Evolutionary conservation across 2,888 invertebrate genomes (phyloP).

Genomic region (Tachina grossa): DNA sequence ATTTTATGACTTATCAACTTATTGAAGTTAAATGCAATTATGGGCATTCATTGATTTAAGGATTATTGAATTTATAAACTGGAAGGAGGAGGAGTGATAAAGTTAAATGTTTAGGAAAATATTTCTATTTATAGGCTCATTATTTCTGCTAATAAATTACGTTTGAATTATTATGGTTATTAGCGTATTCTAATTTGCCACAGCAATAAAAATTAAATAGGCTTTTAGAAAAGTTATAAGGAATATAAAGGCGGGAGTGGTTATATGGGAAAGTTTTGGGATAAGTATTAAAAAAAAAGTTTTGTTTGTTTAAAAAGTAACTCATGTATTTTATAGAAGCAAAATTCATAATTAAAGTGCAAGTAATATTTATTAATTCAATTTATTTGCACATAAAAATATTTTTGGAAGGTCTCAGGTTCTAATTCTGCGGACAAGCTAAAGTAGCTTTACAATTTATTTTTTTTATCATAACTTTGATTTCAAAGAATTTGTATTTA

Average conservation of each 20-base stretch:
- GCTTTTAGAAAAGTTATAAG: neutral
- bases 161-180: neutral
- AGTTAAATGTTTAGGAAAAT: neutral
- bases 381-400: too few relatives aligned
- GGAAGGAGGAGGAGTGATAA: neutral
- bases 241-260: neutral
- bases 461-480: too few relatives aligned
- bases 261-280: neutral
- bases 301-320: too few relatives aligned
- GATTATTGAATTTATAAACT: neutral
- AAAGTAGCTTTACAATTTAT: too few relatives aligned
- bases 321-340: too few relatives aligned
- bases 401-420: too few relatives aligned
- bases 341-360: too few relatives aligned
- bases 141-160: conserved; percentile 1
- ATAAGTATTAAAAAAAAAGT: neutral
- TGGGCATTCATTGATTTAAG: conserved; percentile 40
- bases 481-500: too few relatives aligned
- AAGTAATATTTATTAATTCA: too few relatives aligned
- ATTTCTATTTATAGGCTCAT: neutral
- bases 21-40: conserved; percentile 21
- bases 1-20: conserved; percentile 53
- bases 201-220: neutral
- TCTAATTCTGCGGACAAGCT: too few relatives aligned
- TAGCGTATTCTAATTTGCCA: conserved; percentile 1